Conservation (phyloP, 2,113 vertebrate species). For the Serinus canaria region DNA sequence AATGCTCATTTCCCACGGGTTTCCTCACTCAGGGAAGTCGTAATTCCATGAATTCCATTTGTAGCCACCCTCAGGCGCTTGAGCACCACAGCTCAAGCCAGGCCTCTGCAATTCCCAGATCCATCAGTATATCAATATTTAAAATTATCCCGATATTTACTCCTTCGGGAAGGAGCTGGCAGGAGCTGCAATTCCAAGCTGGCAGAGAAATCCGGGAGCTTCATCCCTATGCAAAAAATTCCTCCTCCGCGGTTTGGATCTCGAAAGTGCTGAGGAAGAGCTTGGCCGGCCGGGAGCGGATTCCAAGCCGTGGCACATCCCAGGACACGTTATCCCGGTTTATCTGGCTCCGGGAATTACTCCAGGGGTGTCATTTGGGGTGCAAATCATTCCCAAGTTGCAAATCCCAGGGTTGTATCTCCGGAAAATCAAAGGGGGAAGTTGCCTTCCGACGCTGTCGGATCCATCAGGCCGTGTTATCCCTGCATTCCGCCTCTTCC, state of each 20-base stretch:
- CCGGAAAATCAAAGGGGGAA: background rate
- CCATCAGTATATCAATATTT: background rate
- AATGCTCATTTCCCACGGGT: background rate
- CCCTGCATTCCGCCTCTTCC: background rate
- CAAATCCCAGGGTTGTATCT: background rate
- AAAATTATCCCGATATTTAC: background rate
- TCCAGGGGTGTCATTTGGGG: background rate
- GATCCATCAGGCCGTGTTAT: fast-evolving
- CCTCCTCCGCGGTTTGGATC: background rate
- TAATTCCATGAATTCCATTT: background rate
- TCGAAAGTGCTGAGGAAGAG: background rate
- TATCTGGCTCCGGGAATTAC: background rate
- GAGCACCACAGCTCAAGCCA: background rate
- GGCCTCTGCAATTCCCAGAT: background rate
- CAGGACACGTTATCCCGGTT: background rate
- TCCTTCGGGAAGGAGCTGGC: background rate
- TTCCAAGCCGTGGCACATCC: fast-evolving
- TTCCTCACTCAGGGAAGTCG: background rate
- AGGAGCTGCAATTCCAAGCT: background rate
- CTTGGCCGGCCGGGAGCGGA: background rate
- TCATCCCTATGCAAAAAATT: background rate
- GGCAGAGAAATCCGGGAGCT: background rate
- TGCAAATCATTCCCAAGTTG: background rate
- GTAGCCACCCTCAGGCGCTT: background rate
- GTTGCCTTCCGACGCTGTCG: fast-evolving